A percentile compares a stretch with the other conserved stretches of the same genome.
phyloP scores from a whole-genome alignment of 2,888 invertebrate genomes.

The Meghimatium bilineatum region DNA sequence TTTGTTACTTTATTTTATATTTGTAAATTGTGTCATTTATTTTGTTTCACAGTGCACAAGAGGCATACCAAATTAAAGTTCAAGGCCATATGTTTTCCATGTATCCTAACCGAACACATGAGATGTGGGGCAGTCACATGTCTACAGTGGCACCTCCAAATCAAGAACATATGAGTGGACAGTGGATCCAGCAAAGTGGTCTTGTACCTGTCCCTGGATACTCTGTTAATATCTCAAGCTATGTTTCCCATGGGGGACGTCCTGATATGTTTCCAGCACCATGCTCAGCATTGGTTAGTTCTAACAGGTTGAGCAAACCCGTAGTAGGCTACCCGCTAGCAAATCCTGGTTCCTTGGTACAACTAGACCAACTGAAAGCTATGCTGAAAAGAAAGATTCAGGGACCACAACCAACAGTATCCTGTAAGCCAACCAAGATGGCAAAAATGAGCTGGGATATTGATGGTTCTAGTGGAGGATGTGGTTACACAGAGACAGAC shows the following conservation, averaged over 20 bases:
- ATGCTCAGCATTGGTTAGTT: conserved; percentile 41
- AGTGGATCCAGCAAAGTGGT: conserved; percentile 51
- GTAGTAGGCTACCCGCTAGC: conserved; percentile 40
- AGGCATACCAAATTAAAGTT: conserved; percentile 94
- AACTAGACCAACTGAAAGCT: conserved; percentile 67
- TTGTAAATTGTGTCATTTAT: background rate
- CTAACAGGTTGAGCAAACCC: conserved; percentile 26
- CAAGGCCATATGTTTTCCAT: conserved; percentile 73
- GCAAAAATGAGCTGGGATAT: conserved; percentile 51
- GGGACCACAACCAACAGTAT: conserved; percentile 25
- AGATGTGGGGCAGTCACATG: conserved; percentile 60
- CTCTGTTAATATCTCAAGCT: conserved; percentile 46
- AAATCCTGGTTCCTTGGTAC: conserved; percentile 50
- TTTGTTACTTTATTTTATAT: background rate
- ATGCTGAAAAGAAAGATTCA: conserved; percentile 69
- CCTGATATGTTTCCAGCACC: conserved; percentile 45
- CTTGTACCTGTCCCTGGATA: conserved; percentile 14
- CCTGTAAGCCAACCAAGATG: conserved; percentile 65
- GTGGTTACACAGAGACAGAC: background rate
- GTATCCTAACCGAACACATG: conserved; percentile 69
- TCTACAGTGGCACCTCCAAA: conserved; percentile 52
- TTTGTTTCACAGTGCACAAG: conserved; percentile 86
- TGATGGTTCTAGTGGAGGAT: conserved; percentile 13
- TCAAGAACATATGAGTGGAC: conserved; percentile 50
- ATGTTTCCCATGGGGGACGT: conserved; percentile 48